Evolutionary conservation across 2,113 vertebrate genomes (phyloP).

Genomic region (Solea solea): DNA sequence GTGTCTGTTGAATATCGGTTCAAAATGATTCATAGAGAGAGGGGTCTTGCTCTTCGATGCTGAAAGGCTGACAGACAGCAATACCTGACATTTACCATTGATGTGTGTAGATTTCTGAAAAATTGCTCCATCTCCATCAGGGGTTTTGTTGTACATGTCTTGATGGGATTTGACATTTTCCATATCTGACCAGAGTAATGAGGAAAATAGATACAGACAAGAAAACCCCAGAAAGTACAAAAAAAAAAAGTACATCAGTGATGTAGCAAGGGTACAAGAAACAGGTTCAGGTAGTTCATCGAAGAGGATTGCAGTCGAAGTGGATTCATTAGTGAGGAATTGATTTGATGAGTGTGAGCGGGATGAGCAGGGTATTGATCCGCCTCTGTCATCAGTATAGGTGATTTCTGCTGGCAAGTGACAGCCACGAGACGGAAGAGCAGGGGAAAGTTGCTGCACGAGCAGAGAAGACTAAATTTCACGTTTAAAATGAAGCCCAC

Average conservation of each 20-base stretch:
- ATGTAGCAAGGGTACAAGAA: conserved; percentile 35
- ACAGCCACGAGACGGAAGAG: conserved; percentile 9
- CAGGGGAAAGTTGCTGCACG: not conserved
- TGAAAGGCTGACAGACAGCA: conserved; percentile 14
- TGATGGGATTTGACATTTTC: conserved; percentile 21
- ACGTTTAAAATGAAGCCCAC: no score
- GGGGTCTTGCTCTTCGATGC: conserved; percentile 20
- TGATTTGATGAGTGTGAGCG: conserved; percentile 59
- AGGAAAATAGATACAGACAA: not conserved
- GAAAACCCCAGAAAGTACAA: not conserved
- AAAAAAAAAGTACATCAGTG: conserved; percentile 5
- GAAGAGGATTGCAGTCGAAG: conserved; percentile 33
- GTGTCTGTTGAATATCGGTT: conserved; percentile 29
- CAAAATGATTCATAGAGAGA: conserved; percentile 38
- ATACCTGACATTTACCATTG: conserved; percentile 33
- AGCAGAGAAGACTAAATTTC: no score
- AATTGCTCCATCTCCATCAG: not conserved
- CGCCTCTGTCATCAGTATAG: conserved; percentile 65
- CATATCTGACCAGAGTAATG: conserved; percentile 2
- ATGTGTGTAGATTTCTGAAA: conserved; percentile 14
- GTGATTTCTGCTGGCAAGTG: conserved; percentile 53
- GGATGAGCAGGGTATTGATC: conserved; percentile 58
- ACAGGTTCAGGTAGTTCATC: conserved; percentile 52
- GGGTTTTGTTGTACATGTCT: conserved; percentile 4
- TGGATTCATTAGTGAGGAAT: conserved; percentile 67